These are phyloP conservation scores for Dryoscopus gambensis DNA, from an alignment of 2,113 vertebrate species.

Conservation along the genomic window DNA sequence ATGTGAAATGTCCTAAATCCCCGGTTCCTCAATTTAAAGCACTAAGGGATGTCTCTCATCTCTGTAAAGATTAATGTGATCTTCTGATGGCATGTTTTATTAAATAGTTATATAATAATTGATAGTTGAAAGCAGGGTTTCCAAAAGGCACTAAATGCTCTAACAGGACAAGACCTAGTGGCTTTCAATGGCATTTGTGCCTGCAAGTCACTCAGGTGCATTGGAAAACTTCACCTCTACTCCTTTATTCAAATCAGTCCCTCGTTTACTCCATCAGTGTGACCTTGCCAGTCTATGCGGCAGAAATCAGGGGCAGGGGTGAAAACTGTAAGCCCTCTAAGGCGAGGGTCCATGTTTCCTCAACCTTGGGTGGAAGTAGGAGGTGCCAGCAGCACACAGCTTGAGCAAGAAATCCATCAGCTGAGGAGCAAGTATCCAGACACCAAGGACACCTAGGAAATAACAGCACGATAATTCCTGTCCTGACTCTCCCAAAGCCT, in stretches of 20 bases:
- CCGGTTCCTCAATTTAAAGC: background rate
- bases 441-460: slow-evolving; percentile 45
- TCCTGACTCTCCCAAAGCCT: background rate
- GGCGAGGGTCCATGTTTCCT: background rate
- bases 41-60: background rate
- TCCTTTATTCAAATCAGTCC: slow-evolving; percentile 33
- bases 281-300: background rate
- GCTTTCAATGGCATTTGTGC: background rate
- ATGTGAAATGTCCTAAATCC: background rate
- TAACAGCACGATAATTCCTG: slow-evolving; percentile 10
- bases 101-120: slow-evolving; percentile 28
- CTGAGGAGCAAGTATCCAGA: background rate
- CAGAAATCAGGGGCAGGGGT: background rate
- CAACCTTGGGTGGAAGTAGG: background rate
- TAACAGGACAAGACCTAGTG: background rate
- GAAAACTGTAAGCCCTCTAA: background rate
- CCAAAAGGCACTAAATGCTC: slow-evolving; percentile 30
- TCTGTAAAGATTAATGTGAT: slow-evolving; percentile 21
- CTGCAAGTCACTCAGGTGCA: slow-evolving; percentile 7
- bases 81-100: slow-evolving; percentile 20
- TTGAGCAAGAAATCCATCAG: background rate
- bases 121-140: slow-evolving; percentile 9
- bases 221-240: slow-evolving; percentile 11
- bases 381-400: background rate
- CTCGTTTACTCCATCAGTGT: background rate